These are phyloP conservation scores for Pararge aegeria DNA, from an alignment of 1,140 invertebrate genomes.

Conservation along the genomic window DNA sequence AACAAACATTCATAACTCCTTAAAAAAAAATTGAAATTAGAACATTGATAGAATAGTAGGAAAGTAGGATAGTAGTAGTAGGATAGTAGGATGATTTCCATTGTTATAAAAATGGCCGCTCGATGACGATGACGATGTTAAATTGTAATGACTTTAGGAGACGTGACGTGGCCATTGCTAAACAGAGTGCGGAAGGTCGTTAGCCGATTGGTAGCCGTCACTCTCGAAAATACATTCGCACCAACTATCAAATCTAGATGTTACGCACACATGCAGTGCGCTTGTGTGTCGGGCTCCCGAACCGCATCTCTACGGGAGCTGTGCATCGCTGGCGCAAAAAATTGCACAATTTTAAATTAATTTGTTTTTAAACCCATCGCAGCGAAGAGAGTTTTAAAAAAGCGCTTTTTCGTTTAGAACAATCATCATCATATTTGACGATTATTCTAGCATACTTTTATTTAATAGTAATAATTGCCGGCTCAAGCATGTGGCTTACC, in stretches of 20 bases:
- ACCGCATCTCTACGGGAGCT: slow-evolving; percentile 41
- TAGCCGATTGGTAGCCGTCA: slow-evolving; percentile 30
- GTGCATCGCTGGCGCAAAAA: slow-evolving; percentile 31
- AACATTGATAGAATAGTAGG: no score
- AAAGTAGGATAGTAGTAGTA: no score
- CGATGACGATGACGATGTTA: background rate
- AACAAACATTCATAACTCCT: no score
- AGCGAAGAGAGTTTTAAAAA: no score
- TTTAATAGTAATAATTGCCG: no score
- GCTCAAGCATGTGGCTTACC: no score
- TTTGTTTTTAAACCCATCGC: background rate
- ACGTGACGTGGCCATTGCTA: background rate
- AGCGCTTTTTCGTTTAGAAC: no score
- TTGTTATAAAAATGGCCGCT: no score
- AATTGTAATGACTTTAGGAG: background rate
- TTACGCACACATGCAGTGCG: slow-evolving; percentile 9
- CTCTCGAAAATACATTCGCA: slow-evolving; percentile 26
- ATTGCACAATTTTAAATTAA: background rate
- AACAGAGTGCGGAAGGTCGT: slow-evolving; percentile 26
- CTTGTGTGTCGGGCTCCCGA: slow-evolving; percentile 33
- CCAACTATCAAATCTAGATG: slow-evolving; percentile 37
- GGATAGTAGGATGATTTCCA: no score
- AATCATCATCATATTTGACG: no score
- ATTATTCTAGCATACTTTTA: no score
- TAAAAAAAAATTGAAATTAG: no score